Percentiles rank a stretch among this genome's conserved stretches.
phyloP scores from a whole-genome alignment of 2,797 vertebrate species.

The Esox lucius region DNA sequence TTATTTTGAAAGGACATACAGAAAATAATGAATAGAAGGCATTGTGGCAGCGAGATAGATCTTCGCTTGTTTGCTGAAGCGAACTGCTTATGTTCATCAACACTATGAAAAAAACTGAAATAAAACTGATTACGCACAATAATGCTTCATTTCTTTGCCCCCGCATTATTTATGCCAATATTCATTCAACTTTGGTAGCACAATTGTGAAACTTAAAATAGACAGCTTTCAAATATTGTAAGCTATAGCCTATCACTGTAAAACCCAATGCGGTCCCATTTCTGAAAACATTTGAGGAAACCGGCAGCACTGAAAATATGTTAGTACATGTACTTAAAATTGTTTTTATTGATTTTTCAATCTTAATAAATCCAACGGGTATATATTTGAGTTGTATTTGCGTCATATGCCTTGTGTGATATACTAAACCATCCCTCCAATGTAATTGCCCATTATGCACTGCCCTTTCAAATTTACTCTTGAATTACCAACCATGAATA shows the following conservation, averaged over 20 bases:
- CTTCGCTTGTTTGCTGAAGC: not conserved
- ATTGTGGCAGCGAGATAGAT: slow-evolving; percentile 33
- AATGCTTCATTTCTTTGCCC: not conserved
- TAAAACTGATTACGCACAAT: not conserved
- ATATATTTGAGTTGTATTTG: too few species aligned
- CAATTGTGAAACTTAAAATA: not conserved
- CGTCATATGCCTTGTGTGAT: not conserved
- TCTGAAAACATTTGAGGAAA: too few species aligned
- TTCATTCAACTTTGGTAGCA: not conserved
- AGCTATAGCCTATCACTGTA: too few species aligned
- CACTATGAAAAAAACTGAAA: slow-evolving; percentile 9
- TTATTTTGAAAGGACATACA: slow-evolving; percentile 37
- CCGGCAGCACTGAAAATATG: too few species aligned
- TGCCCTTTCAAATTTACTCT: too few species aligned
- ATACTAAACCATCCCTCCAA: too few species aligned
- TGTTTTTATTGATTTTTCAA: too few species aligned
- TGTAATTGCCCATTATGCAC: too few species aligned
- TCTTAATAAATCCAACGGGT: too few species aligned
- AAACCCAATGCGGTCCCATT: too few species aligned
- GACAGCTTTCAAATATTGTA: not conserved
- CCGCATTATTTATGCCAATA: not conserved
- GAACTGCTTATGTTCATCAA: not conserved
- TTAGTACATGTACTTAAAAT: too few species aligned
- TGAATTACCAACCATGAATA: too few species aligned
- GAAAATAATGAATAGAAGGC: slow-evolving; percentile 40